Evolutionary conservation across 1,140 invertebrate species (phyloP).

Genomic region (Philopotamus ludificatus): DNA sequence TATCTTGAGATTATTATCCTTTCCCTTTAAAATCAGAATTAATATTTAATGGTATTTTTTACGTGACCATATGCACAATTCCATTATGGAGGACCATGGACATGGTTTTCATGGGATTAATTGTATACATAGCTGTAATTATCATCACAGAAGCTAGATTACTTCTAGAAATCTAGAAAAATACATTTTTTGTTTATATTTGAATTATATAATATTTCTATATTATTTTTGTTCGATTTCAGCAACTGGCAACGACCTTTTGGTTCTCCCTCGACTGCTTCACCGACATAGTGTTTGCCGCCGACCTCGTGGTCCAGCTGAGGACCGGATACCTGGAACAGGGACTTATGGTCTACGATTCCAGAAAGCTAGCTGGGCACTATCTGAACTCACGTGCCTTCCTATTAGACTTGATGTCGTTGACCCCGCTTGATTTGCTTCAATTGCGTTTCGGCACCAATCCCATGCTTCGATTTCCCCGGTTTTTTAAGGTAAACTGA

Average conservation of each 20-base stretch:
- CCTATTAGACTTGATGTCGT: constrained; percentile 77
- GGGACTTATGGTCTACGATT: constrained; percentile 91
- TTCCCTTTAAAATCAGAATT: too few species aligned
- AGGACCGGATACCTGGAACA: constrained; percentile 95
- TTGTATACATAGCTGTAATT: too few species aligned
- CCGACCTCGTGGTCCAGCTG: constrained; percentile 88
- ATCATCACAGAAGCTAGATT: too few species aligned
- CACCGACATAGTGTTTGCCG: constrained; percentile 81
- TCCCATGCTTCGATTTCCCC: constrained; percentile 78
- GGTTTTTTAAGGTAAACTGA: constrained; percentile 71
- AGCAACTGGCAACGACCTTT: constrained; percentile 64
- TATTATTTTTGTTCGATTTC: constrained; percentile 40
- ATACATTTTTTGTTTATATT: constrained; percentile 5
- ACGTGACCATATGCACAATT: too few species aligned
- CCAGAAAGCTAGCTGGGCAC: constrained; percentile 83
- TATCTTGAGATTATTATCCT: too few species aligned
- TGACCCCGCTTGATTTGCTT: constrained; percentile 85
- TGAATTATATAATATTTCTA: background rate
- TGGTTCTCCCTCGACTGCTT: constrained; percentile 83
- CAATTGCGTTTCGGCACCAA: constrained; percentile 78
- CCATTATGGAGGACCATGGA: too few species aligned
- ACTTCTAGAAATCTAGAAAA: background rate
- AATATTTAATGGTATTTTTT: too few species aligned
- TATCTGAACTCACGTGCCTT: constrained; percentile 85
- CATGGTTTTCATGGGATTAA: too few species aligned